Evolutionary conservation across 2,888 invertebrate species (phyloP), one percentile per base, ranked within the genome.

Genomic region (Odontocolon sp.): DNA sequence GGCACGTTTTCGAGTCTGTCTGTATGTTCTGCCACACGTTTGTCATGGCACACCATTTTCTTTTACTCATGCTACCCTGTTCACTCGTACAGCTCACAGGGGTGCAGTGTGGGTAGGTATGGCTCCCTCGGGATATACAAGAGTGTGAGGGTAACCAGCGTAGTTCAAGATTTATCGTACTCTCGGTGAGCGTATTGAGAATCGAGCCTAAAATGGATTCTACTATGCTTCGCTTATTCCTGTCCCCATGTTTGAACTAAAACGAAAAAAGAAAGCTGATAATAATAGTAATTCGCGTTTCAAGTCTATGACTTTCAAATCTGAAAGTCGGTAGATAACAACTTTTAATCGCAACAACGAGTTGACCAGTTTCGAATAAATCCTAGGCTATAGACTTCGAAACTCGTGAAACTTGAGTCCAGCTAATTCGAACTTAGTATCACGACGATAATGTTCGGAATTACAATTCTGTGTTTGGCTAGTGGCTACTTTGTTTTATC

Each of bases 161-260:
- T 61, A 11, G 72, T 67, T 28, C 56, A 63, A 68, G 77, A 77
- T 77, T 77, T 77, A 77, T 77, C 50, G 72, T 40, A 42, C 71
- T 63, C 61, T 63, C 33, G 54, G 61, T 63, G 59, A 71, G 18
- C 67, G 67, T 71, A 71, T 67, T 38, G 67, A 76, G 71, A 71
- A 23, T 59, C 66, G 66, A 70, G 59, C 21, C 23, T 33, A 26
- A 33, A 70, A 76, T 26, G 70, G 57, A 70, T 76, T 73, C 52
- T 42, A 26, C 38, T n/a, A 28, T 52, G 11, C 14, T 36, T 14
- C 9, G 31, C 11, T 31, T 63, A 56, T 26, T 28, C 3, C 18
- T 31, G 11, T 23, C 16, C 38, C 36, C 42, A 11, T 16, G 21
- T 50, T 23, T 66, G 28, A 21, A 36, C 16, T 18, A 18, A 23